Percentiles rank a stretch among this genome's conserved stretches.
phyloP scores from a whole-genome alignment of 2,888 invertebrate species.

The Tromatobia lineatoria region DNA sequence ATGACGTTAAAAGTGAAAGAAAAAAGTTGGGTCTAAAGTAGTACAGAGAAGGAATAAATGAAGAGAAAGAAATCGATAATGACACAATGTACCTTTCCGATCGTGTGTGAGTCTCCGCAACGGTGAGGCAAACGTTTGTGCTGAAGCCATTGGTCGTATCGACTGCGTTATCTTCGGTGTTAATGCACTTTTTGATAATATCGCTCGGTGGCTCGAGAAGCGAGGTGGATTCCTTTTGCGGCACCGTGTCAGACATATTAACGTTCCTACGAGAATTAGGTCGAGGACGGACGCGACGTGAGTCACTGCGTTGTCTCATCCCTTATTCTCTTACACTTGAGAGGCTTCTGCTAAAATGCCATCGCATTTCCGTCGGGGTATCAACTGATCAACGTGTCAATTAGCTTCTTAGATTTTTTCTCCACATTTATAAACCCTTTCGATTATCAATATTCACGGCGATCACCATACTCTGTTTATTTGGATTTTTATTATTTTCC shows the following conservation, averaged over 20 bases:
- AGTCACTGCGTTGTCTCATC: slow-evolving; percentile 79
- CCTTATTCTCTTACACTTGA: slow-evolving; percentile 73
- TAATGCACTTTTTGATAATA: slow-evolving; percentile 73
- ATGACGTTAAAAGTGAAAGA: too few species aligned
- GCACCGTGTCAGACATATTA: slow-evolving; percentile 75
- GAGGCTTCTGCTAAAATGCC: slow-evolving; percentile 67
- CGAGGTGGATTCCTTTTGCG: slow-evolving; percentile 73
- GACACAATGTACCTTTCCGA: slow-evolving; percentile 81
- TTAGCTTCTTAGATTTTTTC: too few species aligned
- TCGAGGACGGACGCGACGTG: slow-evolving; percentile 78
- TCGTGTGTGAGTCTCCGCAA: slow-evolving; percentile 78
- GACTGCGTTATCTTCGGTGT: slow-evolving; percentile 65
- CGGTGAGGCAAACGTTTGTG: slow-evolving; percentile 57
- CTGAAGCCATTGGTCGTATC: slow-evolving; percentile 65
- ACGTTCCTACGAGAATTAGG: slow-evolving; percentile 77
- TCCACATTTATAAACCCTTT: too few species aligned
- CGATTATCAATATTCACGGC: neutral
- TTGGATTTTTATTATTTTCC: neutral
- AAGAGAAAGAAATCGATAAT: slow-evolving; percentile 43
- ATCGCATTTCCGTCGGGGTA: slow-evolving; percentile 1
- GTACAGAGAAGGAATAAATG: slow-evolving; percentile 2
- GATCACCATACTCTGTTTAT: neutral
- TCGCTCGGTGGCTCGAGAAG: slow-evolving; percentile 75
- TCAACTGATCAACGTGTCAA: neutral
- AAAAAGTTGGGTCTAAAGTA: neutral